Base-by-base conservation (phyloP, 2,888 invertebrate genomes). In the Eugnorisma glareosa region DNA sequence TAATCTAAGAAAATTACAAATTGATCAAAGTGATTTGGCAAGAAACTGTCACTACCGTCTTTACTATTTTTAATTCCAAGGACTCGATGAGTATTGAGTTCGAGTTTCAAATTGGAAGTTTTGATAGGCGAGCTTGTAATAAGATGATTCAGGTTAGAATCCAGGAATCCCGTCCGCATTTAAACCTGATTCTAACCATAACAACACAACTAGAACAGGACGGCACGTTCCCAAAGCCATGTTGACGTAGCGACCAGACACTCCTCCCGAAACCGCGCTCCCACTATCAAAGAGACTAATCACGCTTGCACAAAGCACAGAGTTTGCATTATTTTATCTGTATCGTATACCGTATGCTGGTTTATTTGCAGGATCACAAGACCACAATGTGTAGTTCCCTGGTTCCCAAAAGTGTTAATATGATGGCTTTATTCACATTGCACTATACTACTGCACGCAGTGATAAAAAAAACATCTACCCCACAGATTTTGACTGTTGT, bases 291-390 rank as follows among this genome's bases (percentile, higher is more conserved):
- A 71, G 69, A 79, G 81, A 81, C 82, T 76, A 79, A 79, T 89
- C 90, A 89, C 90, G 89, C 89, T 89, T 90, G 89, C 89, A 89
- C 90, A 75, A 84, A 86, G 88, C 88, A 89, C 89, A 59, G 79
- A 84, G 74, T 61, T 87, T 73, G 84, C 77, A 82, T 85, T 84
- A 74, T 80, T 81, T 81, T 82, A 40, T 76, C 64, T 75, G 37
- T 72, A 69, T 68, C 77, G 74, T 73, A 59, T 28, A 77, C 79
- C 71, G 54, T 74, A 72, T 48, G 82, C 81, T 79, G 83, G 77
- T 85, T 87, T 77, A 43, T 87, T 90, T 89, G 85, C 87, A 87
- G 89, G 87, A 77, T 82, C 82, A 83, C 81, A 61, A 40, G 69
- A 67, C 71, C 72, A 72, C 64, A 71, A 31, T 72, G 69, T 73